Evolutionary conservation across 2,797 vertebrate genomes (phyloP), one percentile per base, ranked within the genome.

Genomic region (Passerculus sandwichensis): DNA sequence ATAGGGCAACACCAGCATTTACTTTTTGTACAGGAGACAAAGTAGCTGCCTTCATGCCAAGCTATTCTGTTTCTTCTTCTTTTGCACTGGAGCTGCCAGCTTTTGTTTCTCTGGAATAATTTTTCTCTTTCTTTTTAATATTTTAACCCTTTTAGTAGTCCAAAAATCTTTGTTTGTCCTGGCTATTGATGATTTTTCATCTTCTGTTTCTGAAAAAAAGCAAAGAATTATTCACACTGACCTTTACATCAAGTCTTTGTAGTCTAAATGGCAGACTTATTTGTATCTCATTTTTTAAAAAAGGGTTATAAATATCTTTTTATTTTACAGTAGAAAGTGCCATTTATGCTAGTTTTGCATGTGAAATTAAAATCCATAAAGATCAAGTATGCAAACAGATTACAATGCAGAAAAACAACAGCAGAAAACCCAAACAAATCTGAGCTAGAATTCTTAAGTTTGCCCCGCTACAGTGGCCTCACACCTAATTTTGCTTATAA

Each of bases 1-100:
- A 17, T 70, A 38, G 10, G 67, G 40, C 74, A 91, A 89, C n/a
- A 70, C 1, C 54, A 86, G 25, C 36, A 71, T 88, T 91, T 78
- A 62, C 70, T 86, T 86, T 82, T 91, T 36, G 27, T 67, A 62
- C 13, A 57, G 61, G 16, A 78, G 51, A 85, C 21, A 73, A 81
- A 59, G 36, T 38, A 76, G 60, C 20, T 79, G 88, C 38, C 57
- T 91, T 97, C 91, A 96, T 48, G 89, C 38, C 3, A 21, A 74
- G 26, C n/a, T 91, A 47, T 81, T 72, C 21, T 4, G 19, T 88
- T 97, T 97, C 93, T 97, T 98, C 92, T 97, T 98, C 88, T 96
- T 97, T 85, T 44, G 85, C 34, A 84, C 40, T 16, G 70, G 36
- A 74, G 36, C 78, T 79, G 59, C 20, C 30, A 40, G 60, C 88